Evolutionary conservation across 2,113 vertebrate species (phyloP), one percentile per base, ranked within the genome.

Genomic region (Eclectus roratus): DNA sequence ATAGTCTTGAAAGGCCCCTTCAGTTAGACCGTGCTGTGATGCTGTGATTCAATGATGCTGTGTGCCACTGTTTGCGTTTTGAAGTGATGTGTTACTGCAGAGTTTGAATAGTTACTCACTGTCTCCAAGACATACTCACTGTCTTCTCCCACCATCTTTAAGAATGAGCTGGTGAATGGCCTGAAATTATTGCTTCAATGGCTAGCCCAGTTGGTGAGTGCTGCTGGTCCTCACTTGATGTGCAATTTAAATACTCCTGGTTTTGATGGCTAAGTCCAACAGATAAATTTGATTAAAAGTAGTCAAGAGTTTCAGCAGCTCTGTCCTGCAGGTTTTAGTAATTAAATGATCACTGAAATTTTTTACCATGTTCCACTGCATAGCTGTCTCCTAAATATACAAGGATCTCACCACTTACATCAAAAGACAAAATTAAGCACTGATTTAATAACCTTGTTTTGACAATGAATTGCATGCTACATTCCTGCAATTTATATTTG

Each of bases 401-500:
- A 81, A 56, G 44, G 19, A 52, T 69, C 39, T 89, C 43, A 47
- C 43, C 16, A 56, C 9, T 58, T 80, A 24, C 1, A 52, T n/a
- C 18, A 78, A 70, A n/a, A 84, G 27, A 64, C 14, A 86, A 94
- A 92, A 89, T 53, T 66, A 79, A 73, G 28, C 24, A 41, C 12
- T 21, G 3, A 64, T 74, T 72, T 56, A 77, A 44, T 85, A 87
- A 72, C 15, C 13, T 46, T 72, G 24, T 31, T 94, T 89, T 56
- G 49, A 81, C 73, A 88, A 76, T 11, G 11, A 64, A 66, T 65
- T 76, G 18, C 52, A 56, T 37, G 43, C n/a, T 50, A 70, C 7
- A 58, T 58, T 80, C 20, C 43, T 74, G 63, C 27, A 91, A 65
- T 28, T 65, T 80, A 69, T 37, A 80, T 82, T 72, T 66, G 60